A percentile compares a stretch with the other conserved stretches of the same genome.
Conservation (phyloP, 2,797 vertebrate genomes). For the Xenentodon cancila region DNA sequence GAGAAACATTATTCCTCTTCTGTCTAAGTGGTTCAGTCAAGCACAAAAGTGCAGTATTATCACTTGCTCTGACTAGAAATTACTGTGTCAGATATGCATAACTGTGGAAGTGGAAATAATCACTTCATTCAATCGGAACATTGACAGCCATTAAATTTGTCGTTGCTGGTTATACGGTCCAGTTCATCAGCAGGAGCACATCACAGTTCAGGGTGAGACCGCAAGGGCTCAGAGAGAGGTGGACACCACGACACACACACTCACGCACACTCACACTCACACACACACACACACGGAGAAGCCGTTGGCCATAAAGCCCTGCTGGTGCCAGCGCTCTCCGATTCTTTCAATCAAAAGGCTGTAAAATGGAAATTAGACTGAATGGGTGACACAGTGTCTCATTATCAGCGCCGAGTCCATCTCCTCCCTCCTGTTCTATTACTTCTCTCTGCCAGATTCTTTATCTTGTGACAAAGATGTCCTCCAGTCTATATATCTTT, state of each 20-base stretch:
- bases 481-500: slow-evolving; percentile 13
- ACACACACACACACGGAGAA: slow-evolving; percentile 20
- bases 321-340: slow-evolving; percentile 57
- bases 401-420: slow-evolving; percentile 53
- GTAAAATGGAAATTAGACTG: slow-evolving; percentile 76
- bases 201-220: slow-evolving; percentile 24
- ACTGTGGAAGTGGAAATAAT: slow-evolving; percentile 54
- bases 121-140: slow-evolving; percentile 58
- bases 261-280: slow-evolving; percentile 19
- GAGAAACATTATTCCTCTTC: slow-evolving; percentile 8
- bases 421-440: slow-evolving; percentile 13
- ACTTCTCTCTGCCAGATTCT: slow-evolving; percentile 26
- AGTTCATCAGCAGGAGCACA: slow-evolving; percentile 58
- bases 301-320: slow-evolving; percentile 57
- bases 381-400: slow-evolving; percentile 65
- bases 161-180: slow-evolving; percentile 60
- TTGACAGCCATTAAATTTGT: slow-evolving; percentile 64
- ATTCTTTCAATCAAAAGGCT: slow-evolving; percentile 68
- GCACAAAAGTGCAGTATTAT: slow-evolving; percentile 40
- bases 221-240: slow-evolving; percentile 7
- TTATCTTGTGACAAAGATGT: slow-evolving; percentile 19
- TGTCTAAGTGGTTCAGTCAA: slow-evolving; percentile 8
- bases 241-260: slow-evolving; percentile 12
- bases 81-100: slow-evolving; percentile 40
- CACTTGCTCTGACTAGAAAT: slow-evolving; percentile 35